Evolutionary conservation across 2,113 vertebrate species (phyloP), one percentile per base, ranked within the genome.

Genomic region (Ariopsis seemanni): DNA sequence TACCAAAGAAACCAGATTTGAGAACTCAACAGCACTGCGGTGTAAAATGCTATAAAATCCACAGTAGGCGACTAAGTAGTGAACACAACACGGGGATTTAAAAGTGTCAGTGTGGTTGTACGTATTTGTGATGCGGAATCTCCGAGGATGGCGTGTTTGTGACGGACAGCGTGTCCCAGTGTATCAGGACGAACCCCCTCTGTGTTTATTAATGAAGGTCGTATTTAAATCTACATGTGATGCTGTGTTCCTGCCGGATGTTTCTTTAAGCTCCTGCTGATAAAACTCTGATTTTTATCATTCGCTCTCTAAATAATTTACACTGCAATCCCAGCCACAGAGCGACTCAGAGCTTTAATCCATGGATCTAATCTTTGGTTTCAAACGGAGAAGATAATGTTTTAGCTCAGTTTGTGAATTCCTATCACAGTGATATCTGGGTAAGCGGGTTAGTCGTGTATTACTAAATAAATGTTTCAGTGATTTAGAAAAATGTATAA

Each of bases 201-300:
- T 15, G 77, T 55, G 80, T 34, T 60, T 25, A 52, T 53, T 58
- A 87, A 83, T 87, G 50, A 75, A 53, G 71, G 83, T 79, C 80
- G 81, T 58, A 87, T 87, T 87, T 83, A 34, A 74, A 62, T 87
- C 30, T 15, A 20, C 42, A 67, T 2, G 58, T 62, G 67, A 22
- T 69, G 25, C 20, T 62, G 7, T 80, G 50, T 20, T 82, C 55
- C 20, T 71, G 30, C 78, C 55, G 53, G 25, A 72, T 72, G n/a
- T 53, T 25, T 74, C 57, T 58, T 34, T 34, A 87, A 88, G 42
- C 75, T 62, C 67, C 53, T 30, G 7, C 18, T 55, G 83, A 69
- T 52, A 10, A 62, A 52, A 20, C 17, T 71, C 77, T 88, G 58
- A 82, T 85, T 83, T 34, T 30, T 74, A 42, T 55, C 34, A 20